Base-by-base conservation (phyloP, 2,888 invertebrate genomes). In the Rhagonycha fulva region DNA sequence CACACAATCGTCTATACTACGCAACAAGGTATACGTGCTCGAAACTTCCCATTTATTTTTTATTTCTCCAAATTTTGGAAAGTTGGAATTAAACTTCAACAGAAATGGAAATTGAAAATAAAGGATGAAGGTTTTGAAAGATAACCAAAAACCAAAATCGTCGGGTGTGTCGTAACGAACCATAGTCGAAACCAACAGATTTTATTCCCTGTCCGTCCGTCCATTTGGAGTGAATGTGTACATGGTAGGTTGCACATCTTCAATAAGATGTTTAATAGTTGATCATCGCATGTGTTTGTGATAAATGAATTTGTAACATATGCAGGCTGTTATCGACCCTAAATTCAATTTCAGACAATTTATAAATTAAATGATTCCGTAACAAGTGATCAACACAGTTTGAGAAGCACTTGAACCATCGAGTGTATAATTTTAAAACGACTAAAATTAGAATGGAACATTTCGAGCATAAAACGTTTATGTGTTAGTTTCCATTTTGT, bases 181-280 rank as follows among this genome's bases (percentile, higher is more conserved):
- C 75, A 77, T 76, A 78, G 61, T 10, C 24, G 68, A 3, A 11
- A n/a, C 28, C 30, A 11, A 68, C 78, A 26, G 62, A 75, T 68
- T 32, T 70, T 71, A 70, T 60, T 60, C 74, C 47, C 60, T 14
- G 69, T 75, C 61, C 66, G 70, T 68, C 60, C 24, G 69, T 75
- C 61, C 66, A 73, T 68, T 62, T 69, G 60, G 61, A 70, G 14
- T 61, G 72, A 77, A 74, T 76, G 76, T 70, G 78, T 76, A 78
- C 78, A 84, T 82, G 85, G 82, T 80, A 80, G 78, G 81, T 62
- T 83, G 84, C 75, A 84, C 83, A 83, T 82, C 82, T 82, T 85
- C 84, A 85, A 85, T 85, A 83, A 84, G 84, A 85, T 84, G 84
- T 81, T 84, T 85, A 85, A 85, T 84, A 84, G 83, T 81, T 80